Conservation (phyloP, 2,888 invertebrate genomes). For the Agelastica alni region DNA sequence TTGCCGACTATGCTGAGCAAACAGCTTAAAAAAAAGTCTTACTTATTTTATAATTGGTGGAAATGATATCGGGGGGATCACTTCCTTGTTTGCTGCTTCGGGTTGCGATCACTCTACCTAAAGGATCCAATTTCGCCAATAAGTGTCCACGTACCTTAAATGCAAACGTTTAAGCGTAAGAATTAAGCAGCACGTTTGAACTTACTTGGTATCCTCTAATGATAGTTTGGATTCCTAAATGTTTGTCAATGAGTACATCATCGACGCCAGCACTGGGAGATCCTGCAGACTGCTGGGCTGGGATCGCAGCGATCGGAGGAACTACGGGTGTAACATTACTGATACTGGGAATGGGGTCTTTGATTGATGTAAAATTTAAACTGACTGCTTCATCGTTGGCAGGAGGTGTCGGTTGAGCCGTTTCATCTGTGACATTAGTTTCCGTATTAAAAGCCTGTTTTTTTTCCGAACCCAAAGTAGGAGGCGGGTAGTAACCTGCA, state of each 20-base stretch:
- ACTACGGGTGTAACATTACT: neutral
- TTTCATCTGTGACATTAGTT: neutral
- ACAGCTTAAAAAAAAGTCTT: neutral
- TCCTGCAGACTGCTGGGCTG: neutral
- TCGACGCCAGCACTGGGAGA: conserved; percentile 61
- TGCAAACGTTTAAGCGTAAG: too few relatives aligned
- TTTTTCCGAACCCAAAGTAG: conserved; percentile 62
- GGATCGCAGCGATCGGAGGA: neutral
- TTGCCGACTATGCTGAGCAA: too few relatives aligned
- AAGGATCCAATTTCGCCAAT: conserved; percentile 89
- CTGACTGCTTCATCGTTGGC: neutral
- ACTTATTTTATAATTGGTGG: conserved; percentile 49
- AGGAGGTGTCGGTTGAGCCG: neutral
- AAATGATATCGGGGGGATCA: conserved; percentile 10
- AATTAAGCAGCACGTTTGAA: too few relatives aligned
- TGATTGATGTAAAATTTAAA: neutral
- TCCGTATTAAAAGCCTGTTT: neutral
- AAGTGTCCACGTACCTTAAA: conserved; percentile 93
- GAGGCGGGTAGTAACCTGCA: conserved; percentile 79
- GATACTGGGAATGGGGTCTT: neutral
- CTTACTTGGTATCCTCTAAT: conserved; percentile 97
- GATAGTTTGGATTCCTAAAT: conserved; percentile 96
- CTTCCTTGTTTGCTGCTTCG: conserved; percentile 57
- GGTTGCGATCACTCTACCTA: conserved; percentile 74
- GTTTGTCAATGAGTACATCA: conserved; percentile 93